Percentiles rank a stretch among this genome's conserved stretches.
Evolutionary conservation across 1,140 invertebrate species (phyloP).

Genomic region (Diabrotica virgifera): DNA sequence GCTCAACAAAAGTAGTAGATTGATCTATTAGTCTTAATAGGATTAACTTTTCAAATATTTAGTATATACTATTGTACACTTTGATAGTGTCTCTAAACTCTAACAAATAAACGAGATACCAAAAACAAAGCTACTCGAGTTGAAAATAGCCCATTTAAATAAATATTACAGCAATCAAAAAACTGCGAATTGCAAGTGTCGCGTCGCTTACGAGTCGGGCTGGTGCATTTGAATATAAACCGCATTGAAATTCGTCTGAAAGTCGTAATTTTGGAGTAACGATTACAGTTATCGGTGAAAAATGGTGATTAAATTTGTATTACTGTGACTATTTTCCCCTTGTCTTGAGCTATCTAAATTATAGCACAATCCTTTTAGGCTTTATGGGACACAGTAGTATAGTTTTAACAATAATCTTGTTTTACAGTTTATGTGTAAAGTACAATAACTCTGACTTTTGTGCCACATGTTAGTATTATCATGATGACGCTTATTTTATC

Average conservation of each 20-base stretch:
- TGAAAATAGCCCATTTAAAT: neutral
- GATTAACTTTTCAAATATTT: too few relatives aligned
- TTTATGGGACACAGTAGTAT: conserved; percentile 30
- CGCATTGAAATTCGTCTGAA: conserved; percentile 16
- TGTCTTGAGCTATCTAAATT: conserved; percentile 18
- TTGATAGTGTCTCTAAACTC: too few relatives aligned
- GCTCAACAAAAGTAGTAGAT: too few relatives aligned
- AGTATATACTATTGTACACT: too few relatives aligned
- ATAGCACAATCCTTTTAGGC: conserved; percentile 30
- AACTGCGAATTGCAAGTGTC: neutral
- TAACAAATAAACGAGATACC: too few relatives aligned
- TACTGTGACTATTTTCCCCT: conserved; percentile 20
- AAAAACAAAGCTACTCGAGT: neutral
- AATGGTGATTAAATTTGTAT: conserved; percentile 36
- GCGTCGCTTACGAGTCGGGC: neutral
- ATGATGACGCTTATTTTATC: too few relatives aligned
- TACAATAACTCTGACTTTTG: too few relatives aligned
- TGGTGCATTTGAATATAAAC: conserved; percentile 12
- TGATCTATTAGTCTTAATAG: too few relatives aligned
- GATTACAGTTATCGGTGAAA: conserved; percentile 21
- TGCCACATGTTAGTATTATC: too few relatives aligned
- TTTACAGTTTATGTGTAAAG: too few relatives aligned
- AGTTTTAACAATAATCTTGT: conserved; percentile 21
- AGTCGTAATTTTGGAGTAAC: conserved; percentile 16
- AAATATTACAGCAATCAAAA: neutral